A percentile compares a stretch with the other conserved stretches of the same genome.
phyloP scores from a whole-genome alignment of 2,888 invertebrate genomes.

The Creontiades dilutus region DNA sequence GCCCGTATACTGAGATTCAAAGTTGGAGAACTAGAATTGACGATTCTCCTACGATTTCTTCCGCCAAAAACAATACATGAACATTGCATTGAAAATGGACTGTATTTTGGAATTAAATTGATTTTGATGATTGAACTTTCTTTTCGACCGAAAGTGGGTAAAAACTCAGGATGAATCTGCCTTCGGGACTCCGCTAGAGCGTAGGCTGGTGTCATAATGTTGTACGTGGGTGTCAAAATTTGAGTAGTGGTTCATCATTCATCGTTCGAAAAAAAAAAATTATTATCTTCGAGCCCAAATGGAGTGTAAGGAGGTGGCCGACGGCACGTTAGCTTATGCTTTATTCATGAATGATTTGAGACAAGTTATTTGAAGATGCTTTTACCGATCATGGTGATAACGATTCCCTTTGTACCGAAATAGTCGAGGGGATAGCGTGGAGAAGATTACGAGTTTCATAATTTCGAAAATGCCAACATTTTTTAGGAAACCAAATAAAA shows the following conservation, averaged over 20 bases:
- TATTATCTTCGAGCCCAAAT: constrained; percentile 54
- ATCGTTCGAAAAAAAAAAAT: constrained; percentile 52
- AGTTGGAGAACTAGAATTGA: no score
- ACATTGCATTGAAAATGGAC: no score
- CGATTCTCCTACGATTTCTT: no score
- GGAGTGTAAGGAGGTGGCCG: constrained; percentile 59
- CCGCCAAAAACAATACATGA: no score
- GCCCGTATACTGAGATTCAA: no score
- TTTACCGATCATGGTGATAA: constrained; percentile 61
- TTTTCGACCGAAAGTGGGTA: not conserved
- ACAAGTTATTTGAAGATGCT: constrained; percentile 43
- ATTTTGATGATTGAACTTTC: no score
- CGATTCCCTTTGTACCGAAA: constrained; percentile 35
- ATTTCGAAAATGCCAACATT: no score
- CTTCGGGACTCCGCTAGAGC: not conserved
- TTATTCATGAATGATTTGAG: constrained; percentile 63
- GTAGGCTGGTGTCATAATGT: constrained; percentile 48
- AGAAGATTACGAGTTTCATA: no score
- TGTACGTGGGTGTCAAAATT: constrained; percentile 57
- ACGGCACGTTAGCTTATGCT: constrained; percentile 59
- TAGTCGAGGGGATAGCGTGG: not conserved
- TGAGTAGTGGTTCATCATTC: constrained; percentile 60
- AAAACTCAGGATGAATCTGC: not conserved
- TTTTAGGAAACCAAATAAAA: no score
- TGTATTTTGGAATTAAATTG: no score